Evolutionary conservation across 1,140 invertebrate genomes (phyloP).

Genomic region (Cyclina sinensis): DNA sequence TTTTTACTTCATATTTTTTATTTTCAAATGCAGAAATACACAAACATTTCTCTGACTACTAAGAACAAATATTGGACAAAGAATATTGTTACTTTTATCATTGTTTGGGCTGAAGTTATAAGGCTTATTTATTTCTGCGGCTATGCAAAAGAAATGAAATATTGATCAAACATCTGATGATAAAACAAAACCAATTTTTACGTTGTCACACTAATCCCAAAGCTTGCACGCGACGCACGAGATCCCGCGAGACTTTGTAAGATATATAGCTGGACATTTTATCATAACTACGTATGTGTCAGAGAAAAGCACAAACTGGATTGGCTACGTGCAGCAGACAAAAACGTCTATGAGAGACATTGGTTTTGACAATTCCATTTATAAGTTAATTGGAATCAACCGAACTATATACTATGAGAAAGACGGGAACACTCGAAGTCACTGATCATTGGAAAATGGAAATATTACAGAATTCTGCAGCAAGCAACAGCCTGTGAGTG

Average conservation of each 20-base stretch:
- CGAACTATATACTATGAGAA: neutral
- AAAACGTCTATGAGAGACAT: neutral
- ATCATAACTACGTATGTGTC: neutral
- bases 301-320: neutral
- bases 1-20: too few relatives aligned
- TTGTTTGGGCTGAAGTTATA: too few relatives aligned
- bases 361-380: slow-evolving; percentile 11
- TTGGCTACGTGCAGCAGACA: neutral
- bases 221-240: neutral
- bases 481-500: too few relatives aligned
- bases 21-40: too few relatives aligned
- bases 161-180: slow-evolving; percentile 15
- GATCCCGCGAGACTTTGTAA: neutral
- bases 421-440: neutral
- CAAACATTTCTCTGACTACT: too few relatives aligned
- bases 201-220: neutral
- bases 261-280: neutral
- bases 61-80: too few relatives aligned
- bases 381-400: slow-evolving; percentile 9
- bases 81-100: too few relatives aligned
- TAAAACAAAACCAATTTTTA: slow-evolving; percentile 40
- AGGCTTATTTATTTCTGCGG: neutral
- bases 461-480: neutral
- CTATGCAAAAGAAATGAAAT: neutral
- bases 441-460: neutral